These are phyloP conservation scores for Echiichthys vipera DNA, from an alignment of 2,797 vertebrate species.

Conservation along the genomic window DNA sequence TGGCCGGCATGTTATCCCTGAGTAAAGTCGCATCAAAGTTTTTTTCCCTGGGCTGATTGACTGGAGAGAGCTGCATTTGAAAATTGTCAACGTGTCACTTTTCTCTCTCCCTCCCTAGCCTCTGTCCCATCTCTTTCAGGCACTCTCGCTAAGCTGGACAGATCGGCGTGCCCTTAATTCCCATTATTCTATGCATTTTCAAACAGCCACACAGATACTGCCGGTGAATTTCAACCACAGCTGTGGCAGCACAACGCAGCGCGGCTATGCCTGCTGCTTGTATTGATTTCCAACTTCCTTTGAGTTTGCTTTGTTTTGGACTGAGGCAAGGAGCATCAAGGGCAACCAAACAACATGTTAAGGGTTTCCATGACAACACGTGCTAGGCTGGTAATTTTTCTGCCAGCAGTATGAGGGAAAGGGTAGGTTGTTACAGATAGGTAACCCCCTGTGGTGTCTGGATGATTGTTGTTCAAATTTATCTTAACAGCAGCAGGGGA, in stretches of 20 bases:
- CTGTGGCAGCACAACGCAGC: neutral
- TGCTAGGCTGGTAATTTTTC: constrained; percentile 16
- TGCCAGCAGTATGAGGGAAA: constrained; percentile 16
- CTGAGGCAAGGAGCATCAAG: constrained; percentile 60
- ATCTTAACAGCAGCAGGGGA: neutral
- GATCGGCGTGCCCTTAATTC: constrained; percentile 57
- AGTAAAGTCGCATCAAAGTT: constrained; percentile 63
- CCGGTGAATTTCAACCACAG: constrained; percentile 59
- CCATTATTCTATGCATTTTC: constrained; percentile 72
- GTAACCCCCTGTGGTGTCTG: constrained; percentile 19
- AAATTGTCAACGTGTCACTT: constrained; percentile 61
- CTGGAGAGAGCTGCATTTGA: constrained; percentile 53
- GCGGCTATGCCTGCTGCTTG: neutral
- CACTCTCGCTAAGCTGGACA: constrained; percentile 44
- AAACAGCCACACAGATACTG: constrained; percentile 54
- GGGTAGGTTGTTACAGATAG: constrained; percentile 18
- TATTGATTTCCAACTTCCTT: constrained; percentile 62
- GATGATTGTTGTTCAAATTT: constrained; percentile 24
- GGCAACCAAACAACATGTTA: constrained; percentile 49
- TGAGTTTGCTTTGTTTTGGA: constrained; percentile 54
- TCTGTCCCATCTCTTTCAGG: constrained; percentile 42
- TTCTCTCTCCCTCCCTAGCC: neutral
- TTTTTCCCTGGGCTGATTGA: constrained; percentile 55
- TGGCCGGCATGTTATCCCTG: constrained; percentile 24
- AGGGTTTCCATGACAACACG: constrained; percentile 67